These are phyloP conservation scores for Amphipyra berbera DNA, from an alignment of 2,888 invertebrate species.

Conservation along the genomic window DNA sequence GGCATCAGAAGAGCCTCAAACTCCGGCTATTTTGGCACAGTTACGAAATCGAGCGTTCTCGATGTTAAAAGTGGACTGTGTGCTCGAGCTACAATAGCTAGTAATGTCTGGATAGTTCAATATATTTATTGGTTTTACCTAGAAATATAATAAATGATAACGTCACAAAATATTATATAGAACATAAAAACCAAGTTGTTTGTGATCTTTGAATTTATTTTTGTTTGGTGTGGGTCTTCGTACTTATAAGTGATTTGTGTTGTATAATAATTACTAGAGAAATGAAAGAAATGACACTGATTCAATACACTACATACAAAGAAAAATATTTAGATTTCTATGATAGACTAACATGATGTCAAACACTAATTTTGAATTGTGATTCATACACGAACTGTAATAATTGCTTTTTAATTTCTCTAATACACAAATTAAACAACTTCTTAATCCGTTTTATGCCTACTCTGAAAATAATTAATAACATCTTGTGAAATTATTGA, in stretches of 20 bases:
- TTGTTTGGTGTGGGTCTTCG: constrained; percentile 33
- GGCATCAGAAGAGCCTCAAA: constrained; percentile 18
- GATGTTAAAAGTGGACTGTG: constrained; percentile 28
- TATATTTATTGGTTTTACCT: not conserved
- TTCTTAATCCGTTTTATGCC: too few relatives aligned
- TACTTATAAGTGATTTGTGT: not conserved
- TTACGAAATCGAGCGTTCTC: constrained; percentile 33
- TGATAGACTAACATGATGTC: too few relatives aligned
- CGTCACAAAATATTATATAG: constrained; percentile 15
- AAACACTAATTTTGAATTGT: too few relatives aligned
- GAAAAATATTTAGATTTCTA: too few relatives aligned
- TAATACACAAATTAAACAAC: too few relatives aligned
- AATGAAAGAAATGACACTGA: not conserved
- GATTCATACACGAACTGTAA: too few relatives aligned
- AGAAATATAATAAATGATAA: constrained; percentile 1
- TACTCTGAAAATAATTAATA: too few relatives aligned
- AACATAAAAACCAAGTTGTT: constrained; percentile 4
- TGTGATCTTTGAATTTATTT: constrained; percentile 16
- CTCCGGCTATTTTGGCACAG: constrained; percentile 32
- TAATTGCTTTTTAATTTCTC: too few relatives aligned
- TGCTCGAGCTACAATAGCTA: constrained; percentile 21
- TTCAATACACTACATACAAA: not conserved
- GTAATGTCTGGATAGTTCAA: constrained; percentile 12
- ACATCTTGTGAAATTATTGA: too few relatives aligned
- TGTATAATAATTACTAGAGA: not conserved